These are phyloP conservation scores for Empis livida DNA, from an alignment of 2,888 invertebrate genomes.

Conservation along the genomic window DNA sequence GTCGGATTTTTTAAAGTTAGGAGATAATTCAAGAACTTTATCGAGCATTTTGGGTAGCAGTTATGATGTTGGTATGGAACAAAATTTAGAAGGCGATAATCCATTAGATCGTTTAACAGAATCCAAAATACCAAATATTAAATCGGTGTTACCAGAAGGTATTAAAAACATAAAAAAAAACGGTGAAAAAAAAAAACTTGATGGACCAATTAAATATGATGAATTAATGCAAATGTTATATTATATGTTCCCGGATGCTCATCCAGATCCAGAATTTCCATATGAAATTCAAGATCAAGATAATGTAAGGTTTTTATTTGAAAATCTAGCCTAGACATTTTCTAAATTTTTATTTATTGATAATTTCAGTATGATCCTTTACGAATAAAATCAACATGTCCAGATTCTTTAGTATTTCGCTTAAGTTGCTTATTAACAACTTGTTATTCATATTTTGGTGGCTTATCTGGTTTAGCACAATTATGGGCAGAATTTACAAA, in stretches of 20 bases:
- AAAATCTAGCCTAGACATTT: background rate
- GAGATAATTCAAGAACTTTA: constrained; percentile 27
- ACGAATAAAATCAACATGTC: constrained; percentile 59
- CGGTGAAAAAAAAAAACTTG: constrained; percentile 42
- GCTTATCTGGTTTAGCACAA: constrained; percentile 64
- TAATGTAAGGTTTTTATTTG: constrained; percentile 29
- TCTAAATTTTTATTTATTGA: background rate
- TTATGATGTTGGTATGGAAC: constrained; percentile 37
- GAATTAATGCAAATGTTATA: constrained; percentile 63
- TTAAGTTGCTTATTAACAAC: constrained; percentile 63
- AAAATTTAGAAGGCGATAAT: constrained; percentile 41
- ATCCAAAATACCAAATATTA: constrained; percentile 54
- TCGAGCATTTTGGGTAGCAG: constrained; percentile 27
- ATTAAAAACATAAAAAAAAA: constrained; percentile 32
- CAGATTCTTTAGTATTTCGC: constrained; percentile 69
- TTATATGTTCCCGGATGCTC: constrained; percentile 81
- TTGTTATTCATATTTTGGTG: constrained; percentile 60
- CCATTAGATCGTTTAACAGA: constrained; percentile 62
- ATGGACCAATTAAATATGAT: constrained; percentile 66
- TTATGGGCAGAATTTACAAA: constrained; percentile 89
- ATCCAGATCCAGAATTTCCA: constrained; percentile 44
- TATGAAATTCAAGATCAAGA: constrained; percentile 38
- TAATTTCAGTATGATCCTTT: constrained; percentile 40
- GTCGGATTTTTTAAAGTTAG: constrained; percentile 53
- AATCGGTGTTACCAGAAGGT: constrained; percentile 35